A percentile compares a stretch with the other conserved stretches of the same genome.
These are phyloP conservation scores for Phoxinus phoxinus DNA, from an alignment of 2,113 vertebrate genomes.

Conservation along the genomic window DNA sequence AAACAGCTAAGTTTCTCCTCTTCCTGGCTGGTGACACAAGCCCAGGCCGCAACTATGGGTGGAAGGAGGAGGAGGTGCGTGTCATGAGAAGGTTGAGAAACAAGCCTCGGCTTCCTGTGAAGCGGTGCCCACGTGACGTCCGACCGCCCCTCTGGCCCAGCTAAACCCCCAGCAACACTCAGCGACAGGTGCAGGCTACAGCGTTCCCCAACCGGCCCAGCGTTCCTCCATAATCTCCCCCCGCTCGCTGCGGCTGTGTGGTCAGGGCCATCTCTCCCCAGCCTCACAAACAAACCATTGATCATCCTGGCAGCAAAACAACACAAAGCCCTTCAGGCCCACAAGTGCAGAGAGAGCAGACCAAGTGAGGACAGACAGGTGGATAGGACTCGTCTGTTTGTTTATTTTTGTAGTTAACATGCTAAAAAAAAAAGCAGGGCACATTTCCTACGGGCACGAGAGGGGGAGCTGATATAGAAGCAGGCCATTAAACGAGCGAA, in stretches of 20 bases:
- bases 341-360: constrained; percentile 2
- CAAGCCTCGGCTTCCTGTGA: constrained; percentile 4
- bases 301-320: constrained; percentile 38
- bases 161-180: constrained; percentile 9
- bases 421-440: constrained; percentile 8
- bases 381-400: constrained; percentile 38
- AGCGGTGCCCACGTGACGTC: constrained; percentile 15
- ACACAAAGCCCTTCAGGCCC: constrained; percentile 41
- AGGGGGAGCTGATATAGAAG: neutral
- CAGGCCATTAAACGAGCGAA: neutral
- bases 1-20: neutral
- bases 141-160: neutral
- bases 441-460: neutral
- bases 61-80: neutral
- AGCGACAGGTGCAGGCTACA: constrained; percentile 38
- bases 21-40: neutral
- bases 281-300: constrained; percentile 45
- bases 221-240: neutral
- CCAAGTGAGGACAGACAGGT: constrained; percentile 40
- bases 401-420: constrained; percentile 28
- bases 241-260: constrained; percentile 5
- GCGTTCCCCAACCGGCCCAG: neutral
- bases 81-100: constrained; percentile 27
- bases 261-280: constrained; percentile 23
- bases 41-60: no score